Base-by-base conservation (phyloP, 2,888 invertebrate genomes). In the Acrocyrtus sp. region DNA sequence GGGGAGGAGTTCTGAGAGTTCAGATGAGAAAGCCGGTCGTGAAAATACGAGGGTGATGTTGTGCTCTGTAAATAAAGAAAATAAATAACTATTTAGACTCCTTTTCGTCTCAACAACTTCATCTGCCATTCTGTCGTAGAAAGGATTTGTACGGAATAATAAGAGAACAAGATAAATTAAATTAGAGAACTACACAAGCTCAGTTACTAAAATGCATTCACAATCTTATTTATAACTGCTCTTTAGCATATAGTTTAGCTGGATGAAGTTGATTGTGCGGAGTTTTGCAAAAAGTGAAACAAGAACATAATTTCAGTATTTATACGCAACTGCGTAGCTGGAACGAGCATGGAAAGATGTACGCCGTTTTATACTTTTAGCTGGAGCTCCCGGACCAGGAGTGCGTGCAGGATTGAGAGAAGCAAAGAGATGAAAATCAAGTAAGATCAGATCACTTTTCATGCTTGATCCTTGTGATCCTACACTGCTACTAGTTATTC, bases 1-100 rank as follows among this genome's bases (percentile, higher is more conserved):
- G 78, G 78, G 39, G 79, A 78, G 10, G 79, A 76, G 72, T 74
- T 76, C 48, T 79, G 78, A 6, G 78, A 78, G 53, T 62, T 72
- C 10, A 78, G 74, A 72, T 78, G 79, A 19, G 77, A 74, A 43
- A 79, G 76, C 43, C 81, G 76, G 34, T 81, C 80, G 47, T 78
- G 81, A 69, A 81, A 79, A 56, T 79, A 80, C 21, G 75, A 62
- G 57, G 78, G 74, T 45, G 81, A 77, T 47, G 76, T 53, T 29
- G 74, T 62, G 29, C 58, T 75, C 80, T 80, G 80, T 41, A 78
- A 77, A 56, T 43, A 68, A 8, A 62, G 29, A 61, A 15, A 61
- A 75, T 61, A 73, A 79, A 50, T 62, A 72, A 74, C 75, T 72
- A 61, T 54, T 78, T 74, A 74, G 68, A 73, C 70, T 58, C 43